Percentiles rank a stretch among this genome's conserved stretches.
Conservation (phyloP, 2,797 vertebrate species). For the Notolepis coatsorum region DNA sequence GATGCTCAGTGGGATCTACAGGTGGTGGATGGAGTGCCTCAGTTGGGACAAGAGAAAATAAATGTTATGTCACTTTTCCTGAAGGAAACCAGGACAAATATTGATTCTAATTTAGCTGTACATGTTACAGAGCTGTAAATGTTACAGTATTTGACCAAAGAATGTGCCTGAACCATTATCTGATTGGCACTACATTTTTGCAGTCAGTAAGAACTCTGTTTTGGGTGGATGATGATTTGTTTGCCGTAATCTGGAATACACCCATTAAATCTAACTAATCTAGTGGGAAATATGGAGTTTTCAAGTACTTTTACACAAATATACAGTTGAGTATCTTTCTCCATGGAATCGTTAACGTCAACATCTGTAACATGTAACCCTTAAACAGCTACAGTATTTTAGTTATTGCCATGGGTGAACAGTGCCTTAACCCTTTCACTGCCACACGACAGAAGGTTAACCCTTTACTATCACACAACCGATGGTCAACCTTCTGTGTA, state of each 20-base stretch:
- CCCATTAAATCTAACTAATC: neutral
- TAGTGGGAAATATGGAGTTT: no score
- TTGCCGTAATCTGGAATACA: neutral
- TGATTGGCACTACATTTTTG: neutral
- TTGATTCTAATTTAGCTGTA: neutral
- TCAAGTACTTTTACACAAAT: no score
- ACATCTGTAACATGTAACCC: no score
- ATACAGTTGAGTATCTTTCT: no score
- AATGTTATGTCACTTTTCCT: slow-evolving; percentile 25
- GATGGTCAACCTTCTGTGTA: no score
- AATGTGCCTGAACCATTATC: neutral
- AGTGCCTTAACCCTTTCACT: no score
- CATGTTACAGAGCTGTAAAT: no score
- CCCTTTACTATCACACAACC: no score
- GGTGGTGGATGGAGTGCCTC: slow-evolving; percentile 67
- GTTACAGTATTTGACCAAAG: neutral
- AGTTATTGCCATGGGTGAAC: no score
- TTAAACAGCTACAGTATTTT: no score
- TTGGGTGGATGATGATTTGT: neutral
- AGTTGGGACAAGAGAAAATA: slow-evolving; percentile 24
- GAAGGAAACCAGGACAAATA: slow-evolving; percentile 20
- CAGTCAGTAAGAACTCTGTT: neutral
- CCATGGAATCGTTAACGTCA: no score
- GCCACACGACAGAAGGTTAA: no score
- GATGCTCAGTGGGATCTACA: slow-evolving; percentile 77